Base-by-base conservation (phyloP, 2,113 vertebrate species). In the Mormyrus lacerda region DNA sequence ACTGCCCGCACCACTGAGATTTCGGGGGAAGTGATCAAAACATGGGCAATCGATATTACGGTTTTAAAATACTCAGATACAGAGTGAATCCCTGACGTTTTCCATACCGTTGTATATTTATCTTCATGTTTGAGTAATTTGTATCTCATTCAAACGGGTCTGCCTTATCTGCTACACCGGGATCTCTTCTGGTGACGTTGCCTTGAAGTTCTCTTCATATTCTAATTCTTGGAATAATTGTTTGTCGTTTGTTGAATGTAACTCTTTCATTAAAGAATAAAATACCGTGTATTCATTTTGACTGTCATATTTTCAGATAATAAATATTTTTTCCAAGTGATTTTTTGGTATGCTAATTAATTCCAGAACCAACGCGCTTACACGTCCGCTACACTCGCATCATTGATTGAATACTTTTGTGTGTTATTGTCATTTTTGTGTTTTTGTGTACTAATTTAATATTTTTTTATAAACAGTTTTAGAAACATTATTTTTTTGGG, bases 101-200 rank as follows among this genome's bases (percentile, higher is more conserved):
- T 93, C 92, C 93, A 95, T 92, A 92, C 93, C 93, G 91, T 91
- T 44, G 92, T 93, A 92, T 91, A 89, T 93, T 93, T 93, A 96
- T 92, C 94, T 94, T 96, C 95, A 94, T 95, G 93, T 94, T 94
- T 93, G 92, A 92, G 95, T 95, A 94, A 96, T 96, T 96, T 96
- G 96, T 95, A 96, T 96, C 95, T 95, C 95, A 94, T 93, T 94
- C 11, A 92, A 94, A 94, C 94, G 92, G 94, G 94, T 92, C 95
- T 95, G 94, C 94, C 94, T 94, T 92, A 94, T 93, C 93, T 95
- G 91, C 94, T 94, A 95, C 5, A 95, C 95, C 94, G 73, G 15
- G 31, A 19, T 79, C 39, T 19, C 15, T 79, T 79, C 73, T 5
- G 4, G 69, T 39, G 94, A 95, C 94, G 94, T 94, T 94, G 94